Conservation (phyloP, 2,888 invertebrate species). For the Molanna angustata region DNA sequence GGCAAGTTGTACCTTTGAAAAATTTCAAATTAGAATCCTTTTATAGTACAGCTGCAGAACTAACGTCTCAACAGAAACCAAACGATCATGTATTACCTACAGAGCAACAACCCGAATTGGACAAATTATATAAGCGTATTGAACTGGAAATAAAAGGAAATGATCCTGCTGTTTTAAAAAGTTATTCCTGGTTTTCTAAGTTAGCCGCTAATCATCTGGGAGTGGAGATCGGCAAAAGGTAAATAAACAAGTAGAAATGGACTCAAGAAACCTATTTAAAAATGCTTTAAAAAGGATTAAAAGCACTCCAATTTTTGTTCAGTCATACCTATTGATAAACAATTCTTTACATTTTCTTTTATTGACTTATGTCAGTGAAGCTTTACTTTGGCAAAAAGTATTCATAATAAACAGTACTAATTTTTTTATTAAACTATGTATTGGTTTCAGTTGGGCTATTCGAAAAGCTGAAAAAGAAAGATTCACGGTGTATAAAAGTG, state of each 20-base stretch:
- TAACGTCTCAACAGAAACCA: slow-evolving; percentile 4
- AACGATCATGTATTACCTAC: background rate
- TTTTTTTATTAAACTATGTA: slow-evolving; percentile 10
- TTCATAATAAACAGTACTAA: background rate
- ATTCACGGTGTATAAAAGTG: slow-evolving; percentile 80
- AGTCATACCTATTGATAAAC: no score
- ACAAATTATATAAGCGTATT: slow-evolving; percentile 78
- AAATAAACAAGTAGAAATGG: no score
- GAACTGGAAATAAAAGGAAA: slow-evolving; percentile 85
- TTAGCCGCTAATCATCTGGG: slow-evolving; percentile 80
- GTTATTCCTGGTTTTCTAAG: slow-evolving; percentile 82
- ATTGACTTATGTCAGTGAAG: no score
- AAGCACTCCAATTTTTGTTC: no score
- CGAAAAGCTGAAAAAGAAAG: slow-evolving; percentile 72
- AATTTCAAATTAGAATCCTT: slow-evolving; percentile 10
- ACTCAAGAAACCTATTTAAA: no score
- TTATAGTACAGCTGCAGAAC: slow-evolving; percentile 18
- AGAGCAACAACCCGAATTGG: slow-evolving; percentile 46
- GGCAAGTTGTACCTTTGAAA: slow-evolving; percentile 12
- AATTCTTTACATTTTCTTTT: no score
- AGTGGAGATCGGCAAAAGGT: slow-evolving; percentile 70
- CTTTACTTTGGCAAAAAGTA: no score
- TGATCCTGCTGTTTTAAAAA: slow-evolving; percentile 83
- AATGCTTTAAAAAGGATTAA: no score
- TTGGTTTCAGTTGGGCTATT: slow-evolving; percentile 65